These are phyloP conservation scores for Myotis lucifugus DNA, from an alignment of 2,113 vertebrate species.

Conservation along the genomic window DNA sequence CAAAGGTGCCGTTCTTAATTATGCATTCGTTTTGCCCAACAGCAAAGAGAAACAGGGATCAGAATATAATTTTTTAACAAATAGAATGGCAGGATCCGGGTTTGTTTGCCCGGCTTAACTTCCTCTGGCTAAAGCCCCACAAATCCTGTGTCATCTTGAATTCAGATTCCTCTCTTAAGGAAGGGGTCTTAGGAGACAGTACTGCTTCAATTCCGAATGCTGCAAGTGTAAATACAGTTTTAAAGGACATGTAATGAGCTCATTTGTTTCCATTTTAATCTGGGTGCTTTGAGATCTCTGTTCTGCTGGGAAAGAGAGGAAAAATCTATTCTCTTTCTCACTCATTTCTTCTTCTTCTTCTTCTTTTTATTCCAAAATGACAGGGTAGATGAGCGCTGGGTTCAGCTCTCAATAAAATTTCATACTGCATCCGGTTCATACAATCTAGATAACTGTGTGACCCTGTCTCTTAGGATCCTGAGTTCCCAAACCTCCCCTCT, in stretches of 20 bases:
- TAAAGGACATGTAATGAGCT: conserved; percentile 3
- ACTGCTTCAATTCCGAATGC: not conserved
- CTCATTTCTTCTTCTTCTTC: not conserved
- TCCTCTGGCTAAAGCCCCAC: conserved; percentile 57
- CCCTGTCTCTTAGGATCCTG: not conserved
- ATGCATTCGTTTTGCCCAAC: conserved; percentile 79
- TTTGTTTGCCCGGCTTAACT: conserved; percentile 65
- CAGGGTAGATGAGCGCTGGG: not conserved
- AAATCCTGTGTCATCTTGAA: conserved; percentile 33
- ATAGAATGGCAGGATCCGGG: conserved; percentile 36
- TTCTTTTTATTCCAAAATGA: not conserved
- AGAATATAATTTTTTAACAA: conserved; percentile 73
- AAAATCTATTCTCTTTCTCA: not conserved
- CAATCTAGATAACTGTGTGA: not conserved
- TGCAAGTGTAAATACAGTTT: not conserved
- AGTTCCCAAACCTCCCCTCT: not conserved
- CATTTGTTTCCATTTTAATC: not conserved
- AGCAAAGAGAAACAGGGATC: conserved; percentile 67
- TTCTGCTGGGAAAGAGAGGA: not conserved
- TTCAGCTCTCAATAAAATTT: not conserved
- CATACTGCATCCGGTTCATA: not conserved
- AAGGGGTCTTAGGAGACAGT: conserved; percentile 5
- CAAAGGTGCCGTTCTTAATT: conserved; percentile 78
- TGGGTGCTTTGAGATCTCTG: conserved; percentile 50
- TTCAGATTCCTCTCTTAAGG: not conserved